Base-by-base conservation (phyloP, 2,888 invertebrate genomes). In the Lathronympha strigana region DNA sequence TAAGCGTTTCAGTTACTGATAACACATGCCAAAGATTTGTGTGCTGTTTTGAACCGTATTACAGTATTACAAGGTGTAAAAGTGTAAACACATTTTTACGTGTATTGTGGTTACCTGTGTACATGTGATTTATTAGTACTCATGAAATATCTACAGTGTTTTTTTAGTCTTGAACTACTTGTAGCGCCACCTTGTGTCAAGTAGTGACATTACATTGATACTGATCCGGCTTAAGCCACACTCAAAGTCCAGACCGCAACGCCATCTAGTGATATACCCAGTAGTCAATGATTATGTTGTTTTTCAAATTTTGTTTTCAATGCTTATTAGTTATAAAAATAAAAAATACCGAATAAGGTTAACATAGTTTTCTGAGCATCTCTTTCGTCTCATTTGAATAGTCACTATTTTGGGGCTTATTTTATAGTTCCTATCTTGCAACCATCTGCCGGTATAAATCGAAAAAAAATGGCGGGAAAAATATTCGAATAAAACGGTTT, bases 361-460 rank as follows among this genome's bases (percentile, higher is more conserved):
- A n/a, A 13, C 1, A 28, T 28, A 8, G 28, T 28, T 1, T 1
- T 8, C 28, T 8, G 5, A 28, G 5, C 5, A 8, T 28, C 5
- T 1, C 28, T 28, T 28, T 28, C 13, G 13, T 13, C 13, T 3
- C 33, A 36, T 13, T 28, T 3, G 3, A 13, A 11, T 3, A 36
- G 6, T 17, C 17, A 19, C 9, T 19, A 43, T 2, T 43, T 38
- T 6, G 4, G 38, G 21, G 23, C 13, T 21, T n/a, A n/a, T n/a
- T n/a, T n/a, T n/a, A n/a, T n/a, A n/a, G n/a, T n/a, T n/a, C n/a
- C 4, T 4, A 21, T n/a, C 15, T 38, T 19, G 47, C 21, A 13
- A 19, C 64, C 64, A 64, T 53, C 58, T 64, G 2, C 13, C 38
- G 25, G 31, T 25, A 25, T 15, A 63, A 64, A 28, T 38, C 1